Conservation (phyloP, 2,113 vertebrate species). For the Vidua chalybeata region DNA sequence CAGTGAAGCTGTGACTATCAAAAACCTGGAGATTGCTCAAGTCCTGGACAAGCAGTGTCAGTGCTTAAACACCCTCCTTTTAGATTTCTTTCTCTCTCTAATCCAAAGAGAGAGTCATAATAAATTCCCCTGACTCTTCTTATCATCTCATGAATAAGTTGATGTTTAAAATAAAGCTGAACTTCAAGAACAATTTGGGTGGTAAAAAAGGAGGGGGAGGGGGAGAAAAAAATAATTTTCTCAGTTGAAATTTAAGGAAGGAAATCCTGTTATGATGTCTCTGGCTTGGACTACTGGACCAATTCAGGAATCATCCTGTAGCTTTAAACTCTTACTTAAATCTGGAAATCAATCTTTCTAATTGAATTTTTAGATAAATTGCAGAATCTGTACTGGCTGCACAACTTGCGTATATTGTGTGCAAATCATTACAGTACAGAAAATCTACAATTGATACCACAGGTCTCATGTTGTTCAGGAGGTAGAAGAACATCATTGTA, state of each 20-base stretch:
- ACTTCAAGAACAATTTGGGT: neutral
- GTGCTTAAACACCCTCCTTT: neutral
- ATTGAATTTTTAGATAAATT: neutral
- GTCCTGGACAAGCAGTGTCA: neutral
- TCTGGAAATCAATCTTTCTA: neutral
- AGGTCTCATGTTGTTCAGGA: conserved; percentile 13
- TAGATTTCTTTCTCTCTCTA: neutral
- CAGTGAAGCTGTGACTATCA: neutral
- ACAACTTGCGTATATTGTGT: neutral
- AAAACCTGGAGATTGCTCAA: neutral
- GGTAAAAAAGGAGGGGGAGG: neutral
- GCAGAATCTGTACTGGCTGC: neutral
- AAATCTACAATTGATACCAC: neutral
- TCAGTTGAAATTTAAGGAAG: neutral
- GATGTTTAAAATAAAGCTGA: neutral
- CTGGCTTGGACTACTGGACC: neutral
- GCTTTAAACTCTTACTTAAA: neutral
- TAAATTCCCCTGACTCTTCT: neutral
- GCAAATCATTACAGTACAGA: neutral
- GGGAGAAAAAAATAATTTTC: neutral
- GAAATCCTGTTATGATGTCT: neutral
- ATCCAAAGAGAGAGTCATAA: neutral
- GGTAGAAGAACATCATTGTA: neutral
- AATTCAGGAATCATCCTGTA: neutral
- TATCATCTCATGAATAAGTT: neutral